Evolutionary conservation across 2,113 vertebrate species (phyloP), one percentile per base, ranked within the genome.

Genomic region (Otus sunia): DNA sequence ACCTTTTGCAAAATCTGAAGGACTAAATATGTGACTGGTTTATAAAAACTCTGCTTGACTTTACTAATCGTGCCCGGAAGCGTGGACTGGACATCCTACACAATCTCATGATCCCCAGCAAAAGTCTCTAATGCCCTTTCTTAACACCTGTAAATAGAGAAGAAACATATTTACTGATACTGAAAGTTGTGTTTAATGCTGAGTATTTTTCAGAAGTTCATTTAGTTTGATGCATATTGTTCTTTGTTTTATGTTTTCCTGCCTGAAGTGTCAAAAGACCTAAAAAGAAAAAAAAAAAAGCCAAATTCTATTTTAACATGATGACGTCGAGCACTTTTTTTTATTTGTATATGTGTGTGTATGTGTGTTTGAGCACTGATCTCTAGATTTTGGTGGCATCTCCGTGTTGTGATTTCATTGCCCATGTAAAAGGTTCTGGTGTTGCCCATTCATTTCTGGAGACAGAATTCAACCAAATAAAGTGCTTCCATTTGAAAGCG

Each of bases 391-490:
- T 30, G 82, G 94, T 95, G 97, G 96, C 95, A 58, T 94, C 83
- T 94, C 95, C 37, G 81, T 95, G 94, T 96, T 71, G 92, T 95
- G 56, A 94, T 79, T 95, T 95, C 96, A 60, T 92, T 73, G 86
- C 93, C 96, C 49, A 45, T 71, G 95, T 96, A 86, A 83, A 91
- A 94, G 93, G 95, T 95, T 95, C 92, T 96, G 91, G 95, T 95
- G 78, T 97, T 63, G 92, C 92, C 92, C 75, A 11, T 97, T 91
- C 94, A 84, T 97, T 97, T 97, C 97, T 97, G 97, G 97, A 97
- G 94, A 97, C 92, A 95, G 97, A 98, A 97, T 97, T 97, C 93
- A 97, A 96, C 97, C 97, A 97, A 98, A 97, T 97, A 91, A 97
- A 97, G 96, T 91, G 97, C 97, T 98, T 98, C 97, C 98, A 88